Evolutionary conservation across 2,797 vertebrate species (phyloP), one percentile per base, ranked within the genome.

Genomic region (Pangasius sanitwongsei): DNA sequence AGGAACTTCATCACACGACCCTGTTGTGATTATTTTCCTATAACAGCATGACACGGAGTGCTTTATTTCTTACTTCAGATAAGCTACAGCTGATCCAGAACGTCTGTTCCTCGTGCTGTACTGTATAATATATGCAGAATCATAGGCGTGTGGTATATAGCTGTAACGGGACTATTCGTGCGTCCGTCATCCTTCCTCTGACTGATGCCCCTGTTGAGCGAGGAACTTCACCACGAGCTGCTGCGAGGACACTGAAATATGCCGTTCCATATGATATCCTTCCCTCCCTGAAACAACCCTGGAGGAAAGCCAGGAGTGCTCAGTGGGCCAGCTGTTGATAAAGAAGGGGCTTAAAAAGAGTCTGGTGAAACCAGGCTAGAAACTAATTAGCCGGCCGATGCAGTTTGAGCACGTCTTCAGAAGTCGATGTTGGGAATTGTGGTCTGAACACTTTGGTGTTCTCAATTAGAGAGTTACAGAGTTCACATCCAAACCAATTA

Each of bases 271-370:
- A 85, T 85, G 65, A 85, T 25, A 53, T 69, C 37, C 18, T 11
- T 13, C 15, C 63, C 20, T 59, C 34, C 23, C 15, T 16, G 23
- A 83, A 83, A n/a, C 37, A 83, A 1, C 48, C n/a, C 83, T 85
- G 83, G 83, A 69, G 65, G n/a, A 53, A 12, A 53, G 83, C 83
- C 65, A 85, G 65, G 15, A 53, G 83, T 69, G 44, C 65, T 85
- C 16, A 85, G 63, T 6, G 83, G 16, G 48, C 83, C 83, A 85
- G 83, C 83, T 85, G 83, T 70, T 53, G 83, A 85, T 85, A 13
- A 70, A 85, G 83, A 85, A 69, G 44, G 44, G 9, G 83, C 41
- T 85, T 53, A 31, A 70, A 69, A 85, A 69, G 83, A 85, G 67
- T 84, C 18, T 20, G 83, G 61, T 53, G 59, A 65, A n/a, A 13